phyloP scores from a whole-genome alignment of 2,113 vertebrate species.

The Pseudolaguvia tuberculata region DNA sequence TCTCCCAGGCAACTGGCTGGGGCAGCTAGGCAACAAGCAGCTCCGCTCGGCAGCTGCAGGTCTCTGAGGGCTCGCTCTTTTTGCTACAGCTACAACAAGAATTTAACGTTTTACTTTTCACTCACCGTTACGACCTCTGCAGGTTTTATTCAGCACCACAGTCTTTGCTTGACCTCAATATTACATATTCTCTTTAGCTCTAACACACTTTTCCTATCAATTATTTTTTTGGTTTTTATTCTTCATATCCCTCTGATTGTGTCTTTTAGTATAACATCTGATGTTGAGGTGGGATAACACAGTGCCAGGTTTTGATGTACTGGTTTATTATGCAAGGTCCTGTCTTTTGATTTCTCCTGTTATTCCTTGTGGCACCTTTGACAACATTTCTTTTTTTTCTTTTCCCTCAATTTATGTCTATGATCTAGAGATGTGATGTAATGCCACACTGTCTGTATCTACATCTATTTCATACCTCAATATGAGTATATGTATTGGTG shows the following conservation, averaged over 20 bases:
- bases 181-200: not conserved
- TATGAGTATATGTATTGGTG: not conserved
- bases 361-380: not conserved
- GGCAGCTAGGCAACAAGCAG: constrained; percentile 47
- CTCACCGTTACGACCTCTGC: constrained; percentile 15
- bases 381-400: not conserved
- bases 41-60: constrained; percentile 15
- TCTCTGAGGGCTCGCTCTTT: constrained; percentile 39
- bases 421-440: not conserved
- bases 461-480: not conserved
- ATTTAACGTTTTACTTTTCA: constrained; percentile 4
- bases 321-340: constrained; percentile 41
- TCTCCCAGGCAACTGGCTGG: constrained; percentile 55
- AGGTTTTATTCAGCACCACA: constrained; percentile 28
- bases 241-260: constrained; percentile 36
- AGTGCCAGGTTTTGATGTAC: constrained; percentile 49
- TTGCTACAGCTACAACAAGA: constrained; percentile 17
- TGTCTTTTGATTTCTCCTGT: constrained; percentile 2
- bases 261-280: constrained; percentile 45
- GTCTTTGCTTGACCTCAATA: not conserved
- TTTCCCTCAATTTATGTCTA: not conserved
- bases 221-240: constrained; percentile 6
- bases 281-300: constrained; percentile 58
- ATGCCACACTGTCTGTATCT: not conserved
- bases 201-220: not conserved